phyloP scores from a whole-genome alignment of 2,113 vertebrate species.

The Todiramphus saurophagus region DNA sequence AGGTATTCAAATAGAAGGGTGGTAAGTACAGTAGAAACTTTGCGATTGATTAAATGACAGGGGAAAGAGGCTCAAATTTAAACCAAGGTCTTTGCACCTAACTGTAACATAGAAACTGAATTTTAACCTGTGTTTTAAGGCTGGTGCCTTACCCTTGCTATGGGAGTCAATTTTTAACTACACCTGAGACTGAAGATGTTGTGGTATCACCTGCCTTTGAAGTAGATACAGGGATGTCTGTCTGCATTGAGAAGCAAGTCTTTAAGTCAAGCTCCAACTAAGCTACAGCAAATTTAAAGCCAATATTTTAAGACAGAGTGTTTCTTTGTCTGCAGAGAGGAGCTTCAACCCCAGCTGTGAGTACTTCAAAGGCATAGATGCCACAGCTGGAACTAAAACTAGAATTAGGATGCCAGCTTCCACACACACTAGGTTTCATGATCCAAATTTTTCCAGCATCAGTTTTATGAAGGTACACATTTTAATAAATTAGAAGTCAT shows the following conservation, averaged over 20 bases:
- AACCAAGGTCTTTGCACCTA: background rate
- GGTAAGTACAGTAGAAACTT: background rate
- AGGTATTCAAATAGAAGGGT: background rate
- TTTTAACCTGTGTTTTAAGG: background rate
- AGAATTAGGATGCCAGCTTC: slow-evolving; percentile 31
- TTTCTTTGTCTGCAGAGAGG: slow-evolving; percentile 7
- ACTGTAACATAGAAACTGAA: background rate
- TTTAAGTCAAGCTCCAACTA: slow-evolving; percentile 26
- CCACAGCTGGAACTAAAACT: slow-evolving; percentile 39
- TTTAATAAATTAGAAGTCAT: slow-evolving; percentile 25
- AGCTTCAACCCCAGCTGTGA: slow-evolving; percentile 38
- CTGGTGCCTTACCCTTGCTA: background rate
- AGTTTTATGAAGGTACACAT: background rate
- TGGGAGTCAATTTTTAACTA: background rate
- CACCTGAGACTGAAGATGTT: background rate
- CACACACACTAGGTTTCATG: background rate
- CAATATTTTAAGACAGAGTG: background rate
- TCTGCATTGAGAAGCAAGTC: background rate
- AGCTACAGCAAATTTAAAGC: slow-evolving; percentile 17
- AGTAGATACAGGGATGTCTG: background rate
- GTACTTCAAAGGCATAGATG: slow-evolving; percentile 43
- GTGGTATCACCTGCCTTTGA: background rate
- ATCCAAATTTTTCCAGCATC: slow-evolving; percentile 2
- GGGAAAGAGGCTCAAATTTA: background rate
- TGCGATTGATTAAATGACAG: background rate